These are phyloP conservation scores for Lepetodrilus schrolli DNA, from an alignment of 2,888 invertebrate species.

Conservation along the genomic window DNA sequence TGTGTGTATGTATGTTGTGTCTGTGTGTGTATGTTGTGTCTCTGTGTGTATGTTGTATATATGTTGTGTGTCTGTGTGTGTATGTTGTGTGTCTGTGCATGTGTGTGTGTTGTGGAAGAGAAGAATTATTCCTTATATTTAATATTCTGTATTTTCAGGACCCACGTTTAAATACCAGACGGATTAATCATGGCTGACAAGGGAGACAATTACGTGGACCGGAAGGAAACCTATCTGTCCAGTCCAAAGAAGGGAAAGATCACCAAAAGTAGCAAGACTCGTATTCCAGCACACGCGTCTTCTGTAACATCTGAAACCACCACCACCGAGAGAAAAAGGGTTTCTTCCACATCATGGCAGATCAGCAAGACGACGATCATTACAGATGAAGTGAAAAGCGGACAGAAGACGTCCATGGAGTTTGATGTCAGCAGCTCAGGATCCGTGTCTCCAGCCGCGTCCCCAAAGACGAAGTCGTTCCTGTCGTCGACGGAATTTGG, in stretches of 20 bases:
- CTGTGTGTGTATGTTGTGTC: too few species aligned
- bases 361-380: constrained; percentile 4
- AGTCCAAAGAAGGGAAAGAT: constrained; percentile 31
- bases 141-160: neutral
- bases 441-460: neutral
- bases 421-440: neutral
- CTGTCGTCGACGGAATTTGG: neutral
- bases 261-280: neutral
- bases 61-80: neutral
- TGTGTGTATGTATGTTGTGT: too few species aligned
- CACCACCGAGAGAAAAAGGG: neutral
- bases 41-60: too few species aligned
- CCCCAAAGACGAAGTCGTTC: neutral
- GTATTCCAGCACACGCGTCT: neutral
- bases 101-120: too few species aligned
- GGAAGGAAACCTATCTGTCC: constrained; percentile 34
- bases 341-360: neutral
- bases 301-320: neutral
- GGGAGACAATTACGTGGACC: constrained; percentile 20
- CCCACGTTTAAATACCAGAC: neutral
- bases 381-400: neutral
- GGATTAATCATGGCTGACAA: constrained; percentile 15
- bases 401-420: neutral
- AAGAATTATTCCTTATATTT: neutral
- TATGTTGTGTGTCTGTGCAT: too few species aligned